Percentiles rank a stretch among this genome's conserved stretches.
Conservation (phyloP, 2,888 invertebrate genomes). For the Tolmerus cingulatus region DNA sequence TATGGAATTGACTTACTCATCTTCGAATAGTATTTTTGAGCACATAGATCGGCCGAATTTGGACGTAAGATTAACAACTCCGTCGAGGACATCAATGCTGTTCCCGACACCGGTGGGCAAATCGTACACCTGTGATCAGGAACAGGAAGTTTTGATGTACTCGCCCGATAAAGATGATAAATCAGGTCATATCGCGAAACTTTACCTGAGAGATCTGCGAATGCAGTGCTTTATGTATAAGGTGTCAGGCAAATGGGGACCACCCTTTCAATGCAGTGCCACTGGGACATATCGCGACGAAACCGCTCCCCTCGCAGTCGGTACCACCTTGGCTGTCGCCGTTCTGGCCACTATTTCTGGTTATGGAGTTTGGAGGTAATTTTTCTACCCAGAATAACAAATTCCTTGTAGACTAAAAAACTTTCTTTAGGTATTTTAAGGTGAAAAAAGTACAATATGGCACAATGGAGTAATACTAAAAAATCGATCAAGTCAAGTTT, state of each 20-base stretch:
- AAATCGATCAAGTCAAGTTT: neutral
- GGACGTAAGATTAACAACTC: constrained; percentile 67
- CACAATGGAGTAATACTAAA: constrained; percentile 78
- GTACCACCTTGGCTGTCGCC: constrained; percentile 82
- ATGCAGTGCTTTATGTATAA: constrained; percentile 91
- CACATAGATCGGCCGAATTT: constrained; percentile 69
- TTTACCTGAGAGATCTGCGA: constrained; percentile 74
- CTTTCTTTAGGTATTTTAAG: constrained; percentile 78
- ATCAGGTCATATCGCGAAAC: constrained; percentile 68
- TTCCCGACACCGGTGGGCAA: constrained; percentile 89
- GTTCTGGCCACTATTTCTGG: constrained; percentile 83
- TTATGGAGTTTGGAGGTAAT: constrained; percentile 73
- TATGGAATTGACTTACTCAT: constrained; percentile 79
- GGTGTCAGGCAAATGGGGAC: constrained; percentile 70
- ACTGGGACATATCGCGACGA: constrained; percentile 75
- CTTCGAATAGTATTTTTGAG: constrained; percentile 68
- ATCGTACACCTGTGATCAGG: constrained; percentile 79
- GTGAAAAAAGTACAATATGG: constrained; percentile 91
- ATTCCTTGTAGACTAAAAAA: neutral
- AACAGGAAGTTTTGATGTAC: constrained; percentile 72
- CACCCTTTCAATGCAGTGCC: constrained; percentile 63
- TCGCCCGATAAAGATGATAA: constrained; percentile 64
- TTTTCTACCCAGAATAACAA: neutral
- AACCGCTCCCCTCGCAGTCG: constrained; percentile 84
- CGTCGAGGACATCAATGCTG: constrained; percentile 69